Evolutionary conservation across 2,113 vertebrate species (phyloP).

Genomic region (Barbus barbus): DNA sequence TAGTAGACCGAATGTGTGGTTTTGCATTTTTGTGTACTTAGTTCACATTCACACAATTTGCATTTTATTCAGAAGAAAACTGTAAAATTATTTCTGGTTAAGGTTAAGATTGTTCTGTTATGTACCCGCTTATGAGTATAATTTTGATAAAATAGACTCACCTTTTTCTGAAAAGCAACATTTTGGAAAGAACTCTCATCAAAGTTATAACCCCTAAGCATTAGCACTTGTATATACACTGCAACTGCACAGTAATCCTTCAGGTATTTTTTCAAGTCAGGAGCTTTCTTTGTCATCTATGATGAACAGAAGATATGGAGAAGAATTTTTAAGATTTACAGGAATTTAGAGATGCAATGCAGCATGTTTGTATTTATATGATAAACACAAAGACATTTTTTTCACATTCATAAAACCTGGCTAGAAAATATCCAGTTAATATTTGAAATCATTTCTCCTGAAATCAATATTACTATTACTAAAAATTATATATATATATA

Average conservation of each 20-base stretch:
- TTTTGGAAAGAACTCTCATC: constrained; percentile 57
- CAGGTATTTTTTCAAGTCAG: constrained; percentile 38
- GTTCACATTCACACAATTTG: background rate
- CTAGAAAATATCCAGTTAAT: too few relatives aligned
- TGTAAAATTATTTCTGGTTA: background rate
- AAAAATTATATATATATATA: too few relatives aligned
- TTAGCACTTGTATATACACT: constrained; percentile 70
- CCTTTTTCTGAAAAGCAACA: constrained; percentile 73
- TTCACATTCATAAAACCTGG: too few relatives aligned
- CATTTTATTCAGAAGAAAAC: background rate
- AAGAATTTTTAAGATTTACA: background rate
- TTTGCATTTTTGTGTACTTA: background rate
- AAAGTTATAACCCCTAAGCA: constrained; percentile 74
- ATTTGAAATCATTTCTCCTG: too few relatives aligned
- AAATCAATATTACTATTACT: too few relatives aligned
- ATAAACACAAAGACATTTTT: too few relatives aligned
- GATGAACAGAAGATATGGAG: background rate
- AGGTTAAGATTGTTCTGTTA: background rate
- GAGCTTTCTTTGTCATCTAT: constrained; percentile 54
- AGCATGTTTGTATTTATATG: background rate
- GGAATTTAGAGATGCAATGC: background rate
- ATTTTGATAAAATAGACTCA: constrained; percentile 47
- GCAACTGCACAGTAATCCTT: constrained; percentile 66
- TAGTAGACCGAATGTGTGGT: background rate
- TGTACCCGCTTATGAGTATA: background rate